Evolutionary conservation across 2,888 invertebrate genomes (phyloP).

Genomic region (Sesamia inferens): DNA sequence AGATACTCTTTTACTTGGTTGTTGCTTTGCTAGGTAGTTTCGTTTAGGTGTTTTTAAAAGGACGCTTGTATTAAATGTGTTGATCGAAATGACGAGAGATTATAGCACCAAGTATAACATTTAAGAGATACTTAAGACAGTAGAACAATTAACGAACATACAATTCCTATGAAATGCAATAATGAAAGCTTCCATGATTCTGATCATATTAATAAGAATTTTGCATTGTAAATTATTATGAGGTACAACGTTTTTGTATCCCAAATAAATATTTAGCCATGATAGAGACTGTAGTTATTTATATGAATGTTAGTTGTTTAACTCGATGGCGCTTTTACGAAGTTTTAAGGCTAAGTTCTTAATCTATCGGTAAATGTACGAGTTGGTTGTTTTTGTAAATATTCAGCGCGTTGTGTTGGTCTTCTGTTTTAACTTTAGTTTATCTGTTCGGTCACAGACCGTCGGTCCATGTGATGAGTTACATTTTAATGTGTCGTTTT

Average conservation of each 20-base stretch:
- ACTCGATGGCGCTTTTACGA: slow-evolving; percentile 80
- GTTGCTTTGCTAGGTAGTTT: slow-evolving; percentile 73
- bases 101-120: slow-evolving; percentile 69
- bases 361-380: slow-evolving; percentile 64
- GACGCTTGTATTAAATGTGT: slow-evolving; percentile 69
- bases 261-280: slow-evolving; percentile 76
- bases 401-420: slow-evolving; percentile 58
- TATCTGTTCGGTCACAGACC: slow-evolving; percentile 53
- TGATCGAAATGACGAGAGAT: slow-evolving; percentile 68
- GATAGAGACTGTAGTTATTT: slow-evolving; percentile 86
- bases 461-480: slow-evolving; percentile 56
- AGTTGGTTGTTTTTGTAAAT: slow-evolving; percentile 78
- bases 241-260: slow-evolving; percentile 67
- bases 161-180: slow-evolving; percentile 75
- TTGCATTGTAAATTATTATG: slow-evolving; percentile 62
- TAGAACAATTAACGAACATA: slow-evolving; percentile 57
- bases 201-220: slow-evolving; percentile 62
- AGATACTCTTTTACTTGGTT: slow-evolving; percentile 68
- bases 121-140: slow-evolving; percentile 58
- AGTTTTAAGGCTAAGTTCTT: slow-evolving; percentile 73
- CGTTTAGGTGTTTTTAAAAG: slow-evolving; percentile 69
- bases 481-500: slow-evolving; percentile 63
- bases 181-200: slow-evolving; percentile 69
- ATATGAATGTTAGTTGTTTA: slow-evolving; percentile 87
- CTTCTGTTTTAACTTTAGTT: slow-evolving; percentile 41